Percentiles rank a stretch among this genome's conserved stretches.
These are phyloP conservation scores for Patella depressa DNA, from an alignment of 2,888 invertebrate species.

Conservation along the genomic window DNA sequence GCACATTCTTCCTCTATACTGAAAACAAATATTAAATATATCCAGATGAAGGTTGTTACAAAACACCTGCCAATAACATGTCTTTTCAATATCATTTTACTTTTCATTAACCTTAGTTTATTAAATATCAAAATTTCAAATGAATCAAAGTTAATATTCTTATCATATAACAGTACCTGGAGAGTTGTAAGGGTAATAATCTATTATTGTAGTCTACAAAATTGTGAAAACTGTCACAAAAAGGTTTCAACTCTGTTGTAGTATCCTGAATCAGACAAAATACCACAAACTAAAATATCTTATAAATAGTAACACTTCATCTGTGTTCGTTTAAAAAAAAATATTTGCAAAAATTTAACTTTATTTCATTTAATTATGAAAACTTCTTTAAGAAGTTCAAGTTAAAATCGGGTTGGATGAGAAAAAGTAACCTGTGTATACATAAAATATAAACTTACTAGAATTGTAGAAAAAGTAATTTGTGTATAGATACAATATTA, in stretches of 20 bases:
- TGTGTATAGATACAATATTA: background rate
- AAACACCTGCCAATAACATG: background rate
- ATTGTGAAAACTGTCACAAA: conserved; percentile 59
- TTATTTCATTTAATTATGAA: too few relatives aligned
- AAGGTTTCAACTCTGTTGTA: conserved; percentile 62
- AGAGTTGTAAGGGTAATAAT: conserved; percentile 69
- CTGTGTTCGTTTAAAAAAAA: too few relatives aligned
- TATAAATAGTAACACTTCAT: too few relatives aligned
- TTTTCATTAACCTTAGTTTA: background rate
- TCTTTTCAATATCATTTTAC: background rate
- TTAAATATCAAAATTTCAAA: background rate
- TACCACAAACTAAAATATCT: too few relatives aligned
- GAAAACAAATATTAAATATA: conserved; percentile 25
- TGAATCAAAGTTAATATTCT: conserved; percentile 37
- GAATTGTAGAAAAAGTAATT: conserved; percentile 28
- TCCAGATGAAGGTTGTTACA: too few relatives aligned
- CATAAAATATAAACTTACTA: conserved; percentile 50
- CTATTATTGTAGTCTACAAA: conserved; percentile 70
- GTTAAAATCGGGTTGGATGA: too few relatives aligned
- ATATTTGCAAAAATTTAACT: too few relatives aligned
- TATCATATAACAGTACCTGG: conserved; percentile 63
- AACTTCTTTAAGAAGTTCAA: too few relatives aligned
- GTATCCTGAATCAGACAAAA: conserved; percentile 57
- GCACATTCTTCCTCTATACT: conserved; percentile 70
- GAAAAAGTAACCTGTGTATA: too few relatives aligned